These are phyloP conservation scores for Rosalia funebris DNA, from an alignment of 2,888 invertebrate species.

Conservation along the genomic window DNA sequence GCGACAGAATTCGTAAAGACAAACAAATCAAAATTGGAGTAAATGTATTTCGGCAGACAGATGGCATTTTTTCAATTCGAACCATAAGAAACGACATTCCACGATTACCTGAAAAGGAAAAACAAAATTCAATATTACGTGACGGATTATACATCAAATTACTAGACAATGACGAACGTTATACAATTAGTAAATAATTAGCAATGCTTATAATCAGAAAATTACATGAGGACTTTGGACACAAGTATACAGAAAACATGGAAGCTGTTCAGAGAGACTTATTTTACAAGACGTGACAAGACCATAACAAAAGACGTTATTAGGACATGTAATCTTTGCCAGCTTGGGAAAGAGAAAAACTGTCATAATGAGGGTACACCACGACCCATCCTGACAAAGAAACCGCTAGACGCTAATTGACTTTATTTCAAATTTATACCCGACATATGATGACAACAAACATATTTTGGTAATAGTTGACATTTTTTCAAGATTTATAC, in stretches of 20 bases:
- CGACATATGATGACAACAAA: neutral
- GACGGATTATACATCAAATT: slow-evolving; percentile 8
- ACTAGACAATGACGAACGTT: slow-evolving; percentile 8
- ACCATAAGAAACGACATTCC: slow-evolving; percentile 3
- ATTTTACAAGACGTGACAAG: neutral
- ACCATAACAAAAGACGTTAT: slow-evolving; percentile 3
- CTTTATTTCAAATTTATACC: neutral
- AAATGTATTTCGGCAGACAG: neutral
- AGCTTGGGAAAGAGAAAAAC: slow-evolving; percentile 19
- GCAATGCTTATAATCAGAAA: neutral
- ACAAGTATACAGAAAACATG: slow-evolving; percentile 16
- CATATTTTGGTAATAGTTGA: slow-evolving; percentile 27
- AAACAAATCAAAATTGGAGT: neutral
- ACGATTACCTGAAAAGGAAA: neutral
- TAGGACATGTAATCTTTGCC: slow-evolving; percentile 6
- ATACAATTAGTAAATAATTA: slow-evolving; percentile 9
- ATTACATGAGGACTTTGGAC: slow-evolving; percentile 16
- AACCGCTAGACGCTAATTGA: neutral
- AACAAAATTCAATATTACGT: neutral
- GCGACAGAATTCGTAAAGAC: neutral
- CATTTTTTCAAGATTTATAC: slow-evolving; percentile 30
- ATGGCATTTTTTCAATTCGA: slow-evolving; percentile 5
- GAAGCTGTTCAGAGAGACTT: slow-evolving; percentile 27
- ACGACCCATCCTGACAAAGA: neutral
- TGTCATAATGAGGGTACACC: neutral